Conservation (phyloP, 2,888 invertebrate species). For the Rhodophaea formosa region DNA sequence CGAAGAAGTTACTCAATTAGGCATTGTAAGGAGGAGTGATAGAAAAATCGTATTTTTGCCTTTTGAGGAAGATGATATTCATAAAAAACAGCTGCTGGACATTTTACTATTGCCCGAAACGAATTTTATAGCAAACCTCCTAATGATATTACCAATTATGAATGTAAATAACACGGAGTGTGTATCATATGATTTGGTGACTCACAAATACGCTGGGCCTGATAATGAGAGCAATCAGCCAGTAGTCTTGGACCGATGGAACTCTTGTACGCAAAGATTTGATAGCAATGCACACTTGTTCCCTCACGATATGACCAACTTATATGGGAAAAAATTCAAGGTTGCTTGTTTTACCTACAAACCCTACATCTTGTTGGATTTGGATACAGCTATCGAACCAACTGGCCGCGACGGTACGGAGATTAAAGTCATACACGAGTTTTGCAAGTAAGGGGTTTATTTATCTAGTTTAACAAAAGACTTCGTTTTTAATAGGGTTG, state of each 20-base stretch:
- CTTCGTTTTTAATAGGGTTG: no score
- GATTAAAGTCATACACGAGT: slow-evolving; percentile 71
- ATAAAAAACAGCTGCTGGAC: slow-evolving; percentile 32
- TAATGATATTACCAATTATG: slow-evolving; percentile 44
- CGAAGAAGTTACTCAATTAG: slow-evolving; percentile 58
- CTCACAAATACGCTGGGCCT: slow-evolving; percentile 67
- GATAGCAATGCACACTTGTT: slow-evolving; percentile 56
- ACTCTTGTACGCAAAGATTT: slow-evolving; percentile 56
- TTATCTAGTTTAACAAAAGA: background rate
- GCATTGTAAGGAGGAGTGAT: slow-evolving; percentile 64
- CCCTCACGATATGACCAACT: slow-evolving; percentile 70
- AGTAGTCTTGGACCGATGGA: slow-evolving; percentile 62
- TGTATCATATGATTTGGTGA: slow-evolving; percentile 52
- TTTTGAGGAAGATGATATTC: slow-evolving; percentile 27
- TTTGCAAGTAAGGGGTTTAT: slow-evolving; percentile 61
- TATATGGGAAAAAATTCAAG: slow-evolving; percentile 69
- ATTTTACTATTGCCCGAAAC: slow-evolving; percentile 54
- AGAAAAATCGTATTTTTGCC: slow-evolving; percentile 69
- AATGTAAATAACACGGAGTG: slow-evolving; percentile 33
- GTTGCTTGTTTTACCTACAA: slow-evolving; percentile 82
- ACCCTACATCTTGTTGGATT: slow-evolving; percentile 79
- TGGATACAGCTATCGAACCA: slow-evolving; percentile 48
- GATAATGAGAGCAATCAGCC: slow-evolving; percentile 41
- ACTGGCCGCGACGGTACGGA: slow-evolving; percentile 79
- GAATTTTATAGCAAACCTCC: slow-evolving; percentile 56